Percentiles rank a stretch among this genome's conserved stretches.
These are phyloP conservation scores for Solea senegalensis DNA, from an alignment of 2,113 vertebrate genomes.

Conservation along the genomic window DNA sequence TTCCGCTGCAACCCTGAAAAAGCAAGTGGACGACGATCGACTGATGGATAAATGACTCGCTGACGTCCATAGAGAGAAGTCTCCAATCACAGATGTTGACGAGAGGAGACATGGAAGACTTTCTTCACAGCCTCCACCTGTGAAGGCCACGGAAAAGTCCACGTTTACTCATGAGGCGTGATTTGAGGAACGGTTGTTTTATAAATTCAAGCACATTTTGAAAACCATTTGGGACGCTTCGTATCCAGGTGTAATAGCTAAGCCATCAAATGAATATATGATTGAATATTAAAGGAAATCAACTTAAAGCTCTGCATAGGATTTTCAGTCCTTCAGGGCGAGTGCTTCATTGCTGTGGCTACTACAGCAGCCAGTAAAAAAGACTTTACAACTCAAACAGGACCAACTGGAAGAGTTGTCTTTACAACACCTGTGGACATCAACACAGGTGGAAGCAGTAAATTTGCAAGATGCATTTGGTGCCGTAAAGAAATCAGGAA, in stretches of 20 bases:
- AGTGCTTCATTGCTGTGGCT: not conserved
- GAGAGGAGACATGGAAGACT: constrained; percentile 1
- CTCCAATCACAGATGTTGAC: not conserved
- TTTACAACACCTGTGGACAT: too few relatives aligned
- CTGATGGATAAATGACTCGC: too few relatives aligned
- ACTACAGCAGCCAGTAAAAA: not conserved
- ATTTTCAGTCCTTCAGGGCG: not conserved
- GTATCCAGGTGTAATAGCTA: not conserved
- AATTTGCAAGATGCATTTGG: too few relatives aligned
- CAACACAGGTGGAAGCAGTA: too few relatives aligned
- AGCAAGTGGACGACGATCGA: too few relatives aligned
- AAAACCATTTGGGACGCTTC: not conserved
- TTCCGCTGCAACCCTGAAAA: too few relatives aligned
- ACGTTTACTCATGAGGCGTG: not conserved
- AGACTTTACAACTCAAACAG: too few relatives aligned
- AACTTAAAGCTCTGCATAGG: not conserved
- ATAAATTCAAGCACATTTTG: not conserved
- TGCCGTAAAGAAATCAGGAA: too few relatives aligned
- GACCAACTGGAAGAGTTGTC: too few relatives aligned
- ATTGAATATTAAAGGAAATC: not conserved
- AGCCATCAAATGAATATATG: not conserved
- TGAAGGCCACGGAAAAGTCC: not conserved
- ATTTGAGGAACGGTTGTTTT: not conserved
- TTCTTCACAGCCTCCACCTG: not conserved
- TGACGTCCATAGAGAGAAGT: not conserved